These are phyloP conservation scores for Apotomis turbidana DNA, from an alignment of 2,888 invertebrate species.

Conservation along the genomic window DNA sequence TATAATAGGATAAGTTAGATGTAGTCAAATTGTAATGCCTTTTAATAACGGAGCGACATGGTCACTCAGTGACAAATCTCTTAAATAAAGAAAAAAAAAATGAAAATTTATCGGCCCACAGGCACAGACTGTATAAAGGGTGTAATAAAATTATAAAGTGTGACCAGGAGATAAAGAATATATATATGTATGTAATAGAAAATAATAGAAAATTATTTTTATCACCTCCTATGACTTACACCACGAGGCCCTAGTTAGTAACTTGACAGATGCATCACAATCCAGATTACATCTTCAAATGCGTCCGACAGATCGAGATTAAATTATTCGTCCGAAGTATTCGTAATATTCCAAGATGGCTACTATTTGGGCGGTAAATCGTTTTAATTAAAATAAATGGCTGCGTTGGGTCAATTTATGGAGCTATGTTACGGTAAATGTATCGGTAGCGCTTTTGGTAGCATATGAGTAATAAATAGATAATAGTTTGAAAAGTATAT, in stretches of 20 bases:
- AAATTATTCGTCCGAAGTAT: constrained; percentile 45
- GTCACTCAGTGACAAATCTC: no score
- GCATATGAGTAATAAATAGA: background rate
- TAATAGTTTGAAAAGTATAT: background rate
- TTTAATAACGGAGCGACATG: no score
- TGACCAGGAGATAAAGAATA: no score
- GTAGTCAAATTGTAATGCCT: no score
- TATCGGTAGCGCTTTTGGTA: constrained; percentile 13
- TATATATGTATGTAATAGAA: no score
- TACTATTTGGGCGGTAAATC: constrained; percentile 37
- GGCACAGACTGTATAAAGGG: no score
- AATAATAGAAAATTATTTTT: no score
- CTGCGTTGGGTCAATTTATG: constrained; percentile 43
- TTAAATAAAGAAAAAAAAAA: no score
- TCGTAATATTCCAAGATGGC: constrained; percentile 40
- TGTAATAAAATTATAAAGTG: no score
- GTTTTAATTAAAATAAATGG: constrained; percentile 49
- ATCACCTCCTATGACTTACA: constrained; percentile 14
- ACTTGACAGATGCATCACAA: constrained; percentile 53
- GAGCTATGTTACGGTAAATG: constrained; percentile 15
- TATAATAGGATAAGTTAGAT: no score
- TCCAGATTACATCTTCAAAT: constrained; percentile 52
- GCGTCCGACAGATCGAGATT: constrained; percentile 52
- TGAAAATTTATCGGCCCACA: no score
- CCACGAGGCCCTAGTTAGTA: constrained; percentile 33